Conservation (phyloP, 2,797 vertebrate species). For the Orientallactaga sibirica region DNA sequence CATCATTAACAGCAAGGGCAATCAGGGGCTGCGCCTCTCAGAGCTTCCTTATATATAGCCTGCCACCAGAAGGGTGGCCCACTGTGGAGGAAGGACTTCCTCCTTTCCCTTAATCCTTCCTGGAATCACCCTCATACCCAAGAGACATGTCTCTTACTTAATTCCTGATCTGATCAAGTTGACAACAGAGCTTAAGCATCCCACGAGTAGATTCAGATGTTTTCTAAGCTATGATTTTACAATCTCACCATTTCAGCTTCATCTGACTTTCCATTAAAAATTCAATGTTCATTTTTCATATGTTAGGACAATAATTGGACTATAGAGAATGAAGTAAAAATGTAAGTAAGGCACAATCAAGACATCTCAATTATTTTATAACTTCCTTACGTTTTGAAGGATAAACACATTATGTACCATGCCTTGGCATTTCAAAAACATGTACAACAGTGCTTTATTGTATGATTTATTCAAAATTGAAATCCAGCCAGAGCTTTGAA, state of each 20-base stretch:
- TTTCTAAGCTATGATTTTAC: not conserved
- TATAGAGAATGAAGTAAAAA: not conserved
- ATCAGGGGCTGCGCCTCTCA: too few relatives aligned
- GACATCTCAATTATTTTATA: not conserved
- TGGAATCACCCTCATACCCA: too few relatives aligned
- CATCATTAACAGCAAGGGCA: too few relatives aligned
- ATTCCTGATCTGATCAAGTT: too few relatives aligned
- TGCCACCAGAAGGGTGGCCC: too few relatives aligned
- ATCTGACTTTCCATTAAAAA: not conserved
- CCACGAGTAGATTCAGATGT: not conserved
- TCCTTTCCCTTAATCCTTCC: too few relatives aligned
- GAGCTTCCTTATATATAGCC: too few relatives aligned
- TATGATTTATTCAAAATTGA: not conserved
- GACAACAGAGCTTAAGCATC: too few relatives aligned
- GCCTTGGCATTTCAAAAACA: not conserved
- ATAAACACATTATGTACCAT: not conserved
- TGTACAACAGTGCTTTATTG: not conserved
- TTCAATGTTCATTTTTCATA: not conserved
- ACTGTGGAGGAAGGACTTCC: too few relatives aligned
- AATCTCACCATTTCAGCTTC: slow-evolving; percentile 6
- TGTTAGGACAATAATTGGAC: not conserved
- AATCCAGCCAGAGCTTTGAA: not conserved
- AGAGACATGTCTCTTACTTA: too few relatives aligned
- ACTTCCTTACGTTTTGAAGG: not conserved
- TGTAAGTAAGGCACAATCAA: not conserved